Evolutionary conservation across 2,888 invertebrate genomes (phyloP), one percentile per base, ranked within the genome.

Genomic region (Leuctra nigra): DNA sequence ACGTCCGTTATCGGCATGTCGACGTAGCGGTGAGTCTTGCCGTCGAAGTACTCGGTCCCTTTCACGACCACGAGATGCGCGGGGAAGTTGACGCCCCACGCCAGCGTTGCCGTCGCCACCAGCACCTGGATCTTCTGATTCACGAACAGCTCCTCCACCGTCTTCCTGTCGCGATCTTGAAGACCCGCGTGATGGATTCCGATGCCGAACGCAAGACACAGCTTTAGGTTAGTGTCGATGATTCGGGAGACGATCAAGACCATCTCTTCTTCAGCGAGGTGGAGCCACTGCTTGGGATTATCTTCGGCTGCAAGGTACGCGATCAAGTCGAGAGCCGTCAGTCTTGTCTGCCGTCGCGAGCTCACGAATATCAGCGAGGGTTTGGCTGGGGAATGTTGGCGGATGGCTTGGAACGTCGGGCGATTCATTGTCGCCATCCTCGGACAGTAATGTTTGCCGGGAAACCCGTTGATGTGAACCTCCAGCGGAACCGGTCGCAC

Each of bases 1-100:
- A 99, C 97, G 74, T 99, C 98, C 1, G 99, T 99, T 52, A 99
- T 97, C 0, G 99, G 99, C 89, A 99, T 99, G 69, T 99, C 99
- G 9, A 98, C 93, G 72, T 44, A 99, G 64, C 96, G 83, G 69
- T 93, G 91, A 24, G 85, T 84, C 71, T 98, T 97, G 1, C 96
- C 97, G 72, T 99, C 99, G 70, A 88, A 99, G 72, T 93, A 99
- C 72, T 99, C 99, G 0, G 99, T 99, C 58, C 98, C 96, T 72
- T 99, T 99, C 63, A 99, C 86, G n/a, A 99, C 87, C 0, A 99
- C 97, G 52, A 97, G 73, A 73, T 98, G 97, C 0, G 99, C 98
- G 1, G 99, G 99, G 69, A 99, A 90, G 75, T 99, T 99, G 6
- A 99, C 97, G 33, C 99, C 99, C 99, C 99, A 99, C 0, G 99